Evolutionary conservation across 2,113 vertebrate species (phyloP).

Genomic region (Amazona guildingii): DNA sequence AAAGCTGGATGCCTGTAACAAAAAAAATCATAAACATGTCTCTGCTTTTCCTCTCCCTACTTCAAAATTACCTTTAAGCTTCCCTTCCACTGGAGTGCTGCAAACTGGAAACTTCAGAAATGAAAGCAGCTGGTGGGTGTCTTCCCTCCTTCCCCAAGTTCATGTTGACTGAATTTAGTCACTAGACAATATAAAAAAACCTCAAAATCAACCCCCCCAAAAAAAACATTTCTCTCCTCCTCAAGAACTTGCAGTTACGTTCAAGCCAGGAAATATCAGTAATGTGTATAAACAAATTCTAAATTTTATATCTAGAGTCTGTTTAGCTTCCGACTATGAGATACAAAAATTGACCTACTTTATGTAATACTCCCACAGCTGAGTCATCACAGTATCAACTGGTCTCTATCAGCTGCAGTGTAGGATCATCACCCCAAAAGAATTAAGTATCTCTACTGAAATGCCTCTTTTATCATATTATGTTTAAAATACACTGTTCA

Average conservation of each 20-base stretch:
- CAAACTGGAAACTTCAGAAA: conserved; percentile 38
- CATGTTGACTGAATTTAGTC: background rate
- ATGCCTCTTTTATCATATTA: background rate
- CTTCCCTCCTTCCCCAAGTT: background rate
- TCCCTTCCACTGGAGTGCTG: conserved; percentile 8
- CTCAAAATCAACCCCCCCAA: background rate
- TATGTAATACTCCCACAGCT: conserved; percentile 52
- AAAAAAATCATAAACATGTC: conserved; percentile 18
- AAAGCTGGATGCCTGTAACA: background rate
- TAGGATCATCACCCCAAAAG: background rate
- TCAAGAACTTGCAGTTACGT: background rate
- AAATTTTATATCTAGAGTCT: background rate
- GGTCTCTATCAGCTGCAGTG: conserved; percentile 10
- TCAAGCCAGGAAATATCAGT: background rate
- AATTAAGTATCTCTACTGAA: background rate
- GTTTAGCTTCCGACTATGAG: background rate
- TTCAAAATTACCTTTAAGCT: conserved; percentile 21
- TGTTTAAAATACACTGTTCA: background rate
- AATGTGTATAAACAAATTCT: background rate
- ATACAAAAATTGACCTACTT: conserved; percentile 54
- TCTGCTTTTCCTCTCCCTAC: background rate
- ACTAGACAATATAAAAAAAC: background rate
- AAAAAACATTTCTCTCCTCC: background rate
- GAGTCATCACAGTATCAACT: conserved; percentile 53
- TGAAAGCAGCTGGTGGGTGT: conserved; percentile 49